Evolutionary conservation across 2,113 vertebrate genomes (phyloP).

Genomic region (Nerophis ophidion): DNA sequence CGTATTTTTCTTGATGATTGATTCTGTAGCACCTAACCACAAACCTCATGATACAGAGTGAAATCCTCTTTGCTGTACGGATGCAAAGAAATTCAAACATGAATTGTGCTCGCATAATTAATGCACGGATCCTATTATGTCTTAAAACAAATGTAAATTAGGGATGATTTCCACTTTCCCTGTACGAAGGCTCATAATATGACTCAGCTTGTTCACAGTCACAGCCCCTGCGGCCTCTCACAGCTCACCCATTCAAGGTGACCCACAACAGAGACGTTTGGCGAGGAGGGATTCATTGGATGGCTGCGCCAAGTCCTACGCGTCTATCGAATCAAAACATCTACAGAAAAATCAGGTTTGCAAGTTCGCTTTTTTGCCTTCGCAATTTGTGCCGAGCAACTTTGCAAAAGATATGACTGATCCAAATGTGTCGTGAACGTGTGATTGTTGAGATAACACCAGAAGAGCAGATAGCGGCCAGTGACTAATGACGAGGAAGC

Average conservation of each 20-base stretch:
- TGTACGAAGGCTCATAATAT: conserved; percentile 1
- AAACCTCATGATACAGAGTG: conserved; percentile 1
- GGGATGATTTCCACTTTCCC: conserved; percentile 17
- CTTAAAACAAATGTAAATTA: conserved; percentile 14
- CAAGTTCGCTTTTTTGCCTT: conserved; percentile 12
- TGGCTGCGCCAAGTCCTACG: conserved; percentile 17
- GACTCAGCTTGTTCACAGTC: conserved; percentile 39
- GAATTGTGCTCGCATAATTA: neutral
- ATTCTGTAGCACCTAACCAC: conserved; percentile 9
- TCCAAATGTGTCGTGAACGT: conserved; percentile 46
- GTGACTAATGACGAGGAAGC: conserved; percentile 47
- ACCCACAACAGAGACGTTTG: conserved; percentile 16
- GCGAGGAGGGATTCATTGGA: conserved; percentile 18
- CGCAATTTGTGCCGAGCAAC: conserved; percentile 30
- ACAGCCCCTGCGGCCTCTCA: conserved; percentile 36
- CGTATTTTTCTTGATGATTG: conserved; percentile 1
- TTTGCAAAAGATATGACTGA: conserved; percentile 48
- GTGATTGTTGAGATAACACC: conserved; percentile 39
- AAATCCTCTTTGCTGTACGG: neutral
- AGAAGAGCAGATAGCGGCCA: conserved; percentile 34
- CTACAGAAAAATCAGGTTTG: conserved; percentile 42
- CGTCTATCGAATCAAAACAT: conserved; percentile 41
- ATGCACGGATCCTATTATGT: conserved; percentile 3
- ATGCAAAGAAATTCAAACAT: conserved; percentile 5
- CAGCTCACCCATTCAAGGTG: conserved; percentile 43